Conservation (phyloP, 2,888 invertebrate genomes). For the Perithous albicinctus region DNA sequence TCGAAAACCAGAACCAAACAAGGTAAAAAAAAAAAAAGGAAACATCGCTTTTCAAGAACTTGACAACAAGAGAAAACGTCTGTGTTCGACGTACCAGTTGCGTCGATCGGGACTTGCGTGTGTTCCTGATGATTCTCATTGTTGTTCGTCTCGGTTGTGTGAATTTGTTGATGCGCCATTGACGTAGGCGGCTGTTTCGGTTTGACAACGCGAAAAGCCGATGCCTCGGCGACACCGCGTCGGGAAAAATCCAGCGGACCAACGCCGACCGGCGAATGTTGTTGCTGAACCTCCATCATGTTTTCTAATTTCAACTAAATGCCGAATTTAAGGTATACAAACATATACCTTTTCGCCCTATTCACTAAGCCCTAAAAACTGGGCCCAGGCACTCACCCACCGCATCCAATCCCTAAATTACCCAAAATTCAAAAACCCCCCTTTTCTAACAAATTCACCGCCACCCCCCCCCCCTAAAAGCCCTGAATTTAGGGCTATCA, state of each 20-base stretch:
- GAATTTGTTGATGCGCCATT: constrained; percentile 76
- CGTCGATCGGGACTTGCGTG: constrained; percentile 75
- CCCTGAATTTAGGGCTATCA: too few relatives aligned
- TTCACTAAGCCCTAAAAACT: constrained; percentile 40
- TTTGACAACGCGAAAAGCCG: constrained; percentile 83
- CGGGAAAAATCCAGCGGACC: constrained; percentile 83
- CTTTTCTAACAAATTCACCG: background rate
- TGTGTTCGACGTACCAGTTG: constrained; percentile 73
- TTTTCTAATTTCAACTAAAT: constrained; percentile 45
- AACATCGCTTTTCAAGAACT: background rate
- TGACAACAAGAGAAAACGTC: background rate
- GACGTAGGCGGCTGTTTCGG: constrained; percentile 79
- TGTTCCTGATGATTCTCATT: constrained; percentile 75
- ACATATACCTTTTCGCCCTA: too few relatives aligned
- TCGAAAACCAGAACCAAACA: too few relatives aligned
- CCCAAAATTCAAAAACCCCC: background rate
- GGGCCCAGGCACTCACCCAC: constrained; percentile 46
- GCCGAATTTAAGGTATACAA: background rate
- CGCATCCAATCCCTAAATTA: constrained; percentile 26
- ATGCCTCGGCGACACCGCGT: constrained; percentile 83
- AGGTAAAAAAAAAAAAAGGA: background rate
- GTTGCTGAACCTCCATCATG: constrained; percentile 82
- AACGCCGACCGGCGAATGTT: constrained; percentile 83
- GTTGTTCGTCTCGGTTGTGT: constrained; percentile 76
- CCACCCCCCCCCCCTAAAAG: background rate